Base-by-base conservation (phyloP, 2,113 vertebrate genomes). In the Prunella fulvescens region DNA sequence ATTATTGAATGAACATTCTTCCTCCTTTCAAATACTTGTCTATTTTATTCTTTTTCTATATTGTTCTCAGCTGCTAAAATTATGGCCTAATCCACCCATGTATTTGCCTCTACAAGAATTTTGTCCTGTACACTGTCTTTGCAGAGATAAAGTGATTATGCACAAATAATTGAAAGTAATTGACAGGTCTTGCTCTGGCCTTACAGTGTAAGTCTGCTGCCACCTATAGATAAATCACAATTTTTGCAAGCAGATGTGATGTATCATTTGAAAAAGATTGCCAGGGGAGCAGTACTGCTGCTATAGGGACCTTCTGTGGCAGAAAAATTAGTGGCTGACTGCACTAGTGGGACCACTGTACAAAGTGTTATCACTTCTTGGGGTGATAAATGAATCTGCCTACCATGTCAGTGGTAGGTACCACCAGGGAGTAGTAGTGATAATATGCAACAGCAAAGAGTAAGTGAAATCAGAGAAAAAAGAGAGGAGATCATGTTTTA, bases 151-250 rank as follows among this genome's bases (percentile, higher is more conserved):
- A 92, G 37, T 33, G 37, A 79, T 60, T 66, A 87, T 51, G n/a
- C 35, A 89, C 29, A 76, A 92, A 25, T 62, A 85, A 85, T 81
- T 76, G 81, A 67, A 96, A 96, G n/a, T 40, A 93, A 85, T 53
- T 69, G 83, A 74, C 78, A 94, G 44, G 13, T 35, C 66, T 58
- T 35, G 28, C 8, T 40, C 53, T 47, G n/a, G n/a, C 33, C 44
- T 69, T 96, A 90, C n/a, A 85, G 84, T 96, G 96, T 96, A 97
- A 67, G 42, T 92, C 94, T 97, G 97, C 97, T 98, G 98, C 98
- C 98, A 98, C 84, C 98, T 98, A 97, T 97, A 95, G 97, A 88
- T 85, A 81, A 77, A 50, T 44, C 29, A 13, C 5, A 65, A 88
- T 44, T 57, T 85, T 88, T 93, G 56, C 64, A 88, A 78, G 81